Base-by-base conservation (phyloP, 2,113 vertebrate species). In the Clarias magur region DNA sequence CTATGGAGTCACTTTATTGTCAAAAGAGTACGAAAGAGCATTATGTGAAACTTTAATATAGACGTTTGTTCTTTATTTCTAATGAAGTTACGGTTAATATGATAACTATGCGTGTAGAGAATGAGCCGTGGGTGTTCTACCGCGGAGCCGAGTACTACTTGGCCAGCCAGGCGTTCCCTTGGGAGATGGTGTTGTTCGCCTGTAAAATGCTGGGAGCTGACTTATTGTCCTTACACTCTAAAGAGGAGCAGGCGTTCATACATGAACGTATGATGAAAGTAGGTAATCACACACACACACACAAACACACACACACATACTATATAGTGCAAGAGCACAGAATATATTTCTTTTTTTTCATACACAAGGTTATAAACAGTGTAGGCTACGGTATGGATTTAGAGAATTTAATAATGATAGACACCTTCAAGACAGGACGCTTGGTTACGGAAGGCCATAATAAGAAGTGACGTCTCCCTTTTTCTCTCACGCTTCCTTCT, bases 241-340 rank as follows among this genome's bases (percentile, higher is more conserved):
- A 92, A 79, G 94, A 91, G 21, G 97, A 99, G 93, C 95, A 97
- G 91, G 93, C 94, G 70, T 99, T 99, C 86, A 93, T 99, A 90
- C 94, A 93, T 92, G 95, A 93, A 86, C 97, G 94, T 91, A 92
- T 98, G 85, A 93, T 85, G 82, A 93, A 91, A 97, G 98, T 99
- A 91, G 88, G 91, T 92, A 54, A 16, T 63, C 78, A 84, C 84
- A 75, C 84, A 78, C 60, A 38, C 75, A 86, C 85, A 48, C 48
- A 63, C 78, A 86, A 82, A 70, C 84, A 78, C 60, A 38, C 75
- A 68, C 78, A 86, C 82, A 75, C 82, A 78, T 48, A 38, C 68
- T 34, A 6, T 82, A 53, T 4, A 48, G 13, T 82, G 4, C 10
- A 23, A 82, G 59, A 63, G 34, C 34, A 9, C 60, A 57, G 30